phyloP scores from a whole-genome alignment of 2,797 vertebrate genomes.

The Intellagama lesueurii region DNA sequence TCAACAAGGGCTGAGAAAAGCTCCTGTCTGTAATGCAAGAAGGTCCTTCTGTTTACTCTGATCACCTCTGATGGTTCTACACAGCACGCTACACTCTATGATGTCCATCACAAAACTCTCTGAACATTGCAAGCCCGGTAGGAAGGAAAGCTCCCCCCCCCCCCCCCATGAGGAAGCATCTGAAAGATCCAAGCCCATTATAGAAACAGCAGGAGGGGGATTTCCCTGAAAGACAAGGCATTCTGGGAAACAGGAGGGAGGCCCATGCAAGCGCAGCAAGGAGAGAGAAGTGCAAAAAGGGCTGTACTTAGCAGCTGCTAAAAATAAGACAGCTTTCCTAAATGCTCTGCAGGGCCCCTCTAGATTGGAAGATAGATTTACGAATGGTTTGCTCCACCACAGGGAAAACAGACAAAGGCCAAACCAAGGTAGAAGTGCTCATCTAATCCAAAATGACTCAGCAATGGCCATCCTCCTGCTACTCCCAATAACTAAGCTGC shows the following conservation, averaged over 20 bases:
- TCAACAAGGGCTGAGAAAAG: background rate
- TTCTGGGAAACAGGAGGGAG: background rate
- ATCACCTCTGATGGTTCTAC: background rate
- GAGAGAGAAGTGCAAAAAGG: background rate
- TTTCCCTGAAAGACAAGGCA: accelerated
- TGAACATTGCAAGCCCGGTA: background rate
- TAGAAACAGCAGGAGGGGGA: background rate
- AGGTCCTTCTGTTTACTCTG: background rate
- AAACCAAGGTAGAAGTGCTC: background rate
- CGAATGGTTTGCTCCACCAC: no score
- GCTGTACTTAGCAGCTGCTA: background rate
- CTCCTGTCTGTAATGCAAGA: background rate
- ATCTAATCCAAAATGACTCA: background rate
- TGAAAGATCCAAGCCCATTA: background rate
- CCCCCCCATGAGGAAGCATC: background rate
- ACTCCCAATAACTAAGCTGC: no score
- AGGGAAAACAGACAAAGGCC: background rate
- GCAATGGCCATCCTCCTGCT: background rate
- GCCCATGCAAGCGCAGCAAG: background rate
- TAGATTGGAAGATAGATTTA: background rate
- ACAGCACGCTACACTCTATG: background rate
- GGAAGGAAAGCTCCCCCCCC: no score
- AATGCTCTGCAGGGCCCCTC: background rate
- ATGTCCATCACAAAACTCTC: accelerated
- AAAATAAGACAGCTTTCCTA: background rate